phyloP scores from a whole-genome alignment of 1,140 invertebrate genomes.

The Scaptomyza graminum region DNA sequence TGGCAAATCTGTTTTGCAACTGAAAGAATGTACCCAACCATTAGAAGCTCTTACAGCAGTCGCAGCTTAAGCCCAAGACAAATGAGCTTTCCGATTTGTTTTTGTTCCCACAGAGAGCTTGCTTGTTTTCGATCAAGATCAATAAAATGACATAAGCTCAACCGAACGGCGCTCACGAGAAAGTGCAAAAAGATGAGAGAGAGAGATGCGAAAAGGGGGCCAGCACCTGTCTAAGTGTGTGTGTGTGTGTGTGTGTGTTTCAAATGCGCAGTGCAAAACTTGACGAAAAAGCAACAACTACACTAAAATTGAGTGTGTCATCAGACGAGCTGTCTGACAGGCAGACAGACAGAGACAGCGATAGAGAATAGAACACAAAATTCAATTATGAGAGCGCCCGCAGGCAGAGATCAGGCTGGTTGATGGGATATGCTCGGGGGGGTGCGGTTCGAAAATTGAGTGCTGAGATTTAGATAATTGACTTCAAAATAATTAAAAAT shows the following conservation, averaged over 20 bases:
- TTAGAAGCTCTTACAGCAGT: slow-evolving; percentile 40
- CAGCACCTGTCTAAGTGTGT: not conserved
- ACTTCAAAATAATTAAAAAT: slow-evolving; percentile 26
- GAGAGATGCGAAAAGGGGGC: slow-evolving; percentile 46
- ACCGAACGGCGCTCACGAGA: slow-evolving; percentile 41
- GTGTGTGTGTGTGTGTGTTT: slow-evolving; percentile 21
- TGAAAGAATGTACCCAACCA: slow-evolving; percentile 39
- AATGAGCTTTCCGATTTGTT: slow-evolving; percentile 63
- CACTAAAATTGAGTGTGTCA: slow-evolving; percentile 29
- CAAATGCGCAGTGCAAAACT: slow-evolving; percentile 71
- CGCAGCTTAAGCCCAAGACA: slow-evolving; percentile 51
- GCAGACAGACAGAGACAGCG: not conserved
- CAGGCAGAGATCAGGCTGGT: slow-evolving; percentile 10
- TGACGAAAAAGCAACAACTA: slow-evolving; percentile 40
- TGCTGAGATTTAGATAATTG: slow-evolving; percentile 21
- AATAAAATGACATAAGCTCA: slow-evolving; percentile 79
- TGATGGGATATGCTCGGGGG: slow-evolving; percentile 18
- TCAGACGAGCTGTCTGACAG: slow-evolving; percentile 30
- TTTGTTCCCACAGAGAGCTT: slow-evolving; percentile 14
- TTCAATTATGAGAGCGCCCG: slow-evolving; percentile 40
- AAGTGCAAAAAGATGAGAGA: slow-evolving; percentile 32
- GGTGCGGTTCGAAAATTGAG: slow-evolving; percentile 52
- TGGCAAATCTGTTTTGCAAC: not conserved
- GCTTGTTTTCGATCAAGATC: slow-evolving; percentile 67
- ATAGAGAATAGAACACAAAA: slow-evolving; percentile 34